Evolutionary conservation across 2,888 invertebrate species (phyloP), one percentile per base, ranked within the genome.

Genomic region (Agrotis ipsilon): DNA sequence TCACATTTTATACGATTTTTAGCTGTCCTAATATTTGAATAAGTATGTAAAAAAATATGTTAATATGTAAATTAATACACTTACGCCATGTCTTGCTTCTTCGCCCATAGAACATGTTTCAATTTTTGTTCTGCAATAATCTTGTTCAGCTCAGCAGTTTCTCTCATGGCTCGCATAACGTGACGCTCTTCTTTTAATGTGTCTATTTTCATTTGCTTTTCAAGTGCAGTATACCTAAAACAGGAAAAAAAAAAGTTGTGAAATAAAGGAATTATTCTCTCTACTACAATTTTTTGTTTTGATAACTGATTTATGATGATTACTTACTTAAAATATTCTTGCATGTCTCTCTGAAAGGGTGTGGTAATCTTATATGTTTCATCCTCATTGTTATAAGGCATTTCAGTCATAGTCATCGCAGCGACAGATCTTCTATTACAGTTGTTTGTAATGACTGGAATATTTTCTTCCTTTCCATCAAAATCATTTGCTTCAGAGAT

Each of bases 111-210:
- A 5, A 96, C 87, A 86, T 96, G 95, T 68, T 97, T 97, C 32
- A 97, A 89, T 86, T 96, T 96, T 86, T 97, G 96, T 81, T 97
- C 94, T 3, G 97, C 97, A 81, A 97, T 96, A 60, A 97, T 97
- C 90, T 97, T 97, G 84, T 97, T 97, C 45, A 97, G 92, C 88
- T 97, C 97, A 5, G 97, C 97, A 52, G 97, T 96, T 88, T 97
- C 97, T 80, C 97, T 90, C 94, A 96, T 95, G 9, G 95, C 94
- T 82, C 92, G 89, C 4, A 94, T 87, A 21, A 96, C 90, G 67
- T 93, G 93, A 16, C 93, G 90, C 80, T 96, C 95, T 84, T 96
- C 96, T 86, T 93, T 93, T 27, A 96, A 80, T 3, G 95, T 88
- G 49, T 96, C 96, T 85, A 96, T 89, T 83, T 94, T 95, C 24